Conservation (phyloP, 2,113 vertebrate species). For the Salvelinus namaycush region DNA sequence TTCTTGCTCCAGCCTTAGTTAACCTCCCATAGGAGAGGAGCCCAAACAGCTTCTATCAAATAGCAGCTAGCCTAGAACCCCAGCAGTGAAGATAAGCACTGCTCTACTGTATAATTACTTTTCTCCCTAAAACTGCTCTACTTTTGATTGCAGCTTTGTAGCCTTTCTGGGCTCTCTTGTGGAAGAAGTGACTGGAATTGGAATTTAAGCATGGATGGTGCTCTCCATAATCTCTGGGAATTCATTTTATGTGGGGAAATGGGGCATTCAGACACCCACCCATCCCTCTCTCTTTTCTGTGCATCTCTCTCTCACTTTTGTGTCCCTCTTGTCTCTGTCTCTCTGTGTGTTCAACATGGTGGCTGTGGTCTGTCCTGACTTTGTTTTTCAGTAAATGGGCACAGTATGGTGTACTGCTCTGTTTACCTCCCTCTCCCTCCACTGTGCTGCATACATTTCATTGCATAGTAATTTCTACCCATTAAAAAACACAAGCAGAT, state of each 20-base stretch:
- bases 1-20: too few relatives aligned
- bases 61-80: not conserved
- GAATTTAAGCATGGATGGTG: not conserved
- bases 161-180: not conserved
- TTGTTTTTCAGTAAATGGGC: not conserved
- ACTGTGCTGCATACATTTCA: not conserved
- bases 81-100: not conserved
- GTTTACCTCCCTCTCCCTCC: not conserved
- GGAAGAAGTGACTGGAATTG: not conserved
- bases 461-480: not conserved
- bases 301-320: not conserved
- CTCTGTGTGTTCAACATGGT: not conserved
- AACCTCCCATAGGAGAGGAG: too few relatives aligned
- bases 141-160: conserved; percentile 4
- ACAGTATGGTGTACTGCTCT: not conserved
- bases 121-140: not conserved
- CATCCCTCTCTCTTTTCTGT: not conserved
- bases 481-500: not conserved
- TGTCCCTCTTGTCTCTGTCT: not conserved
- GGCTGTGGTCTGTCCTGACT: not conserved
- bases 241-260: not conserved
- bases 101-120: not conserved
- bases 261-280: not conserved
- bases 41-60: too few relatives aligned
- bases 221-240: not conserved